A percentile compares a stretch with the other conserved stretches of the same genome.
Evolutionary conservation across 2,113 vertebrate genomes (phyloP).

Genomic region (Chlamydotis undulata): DNA sequence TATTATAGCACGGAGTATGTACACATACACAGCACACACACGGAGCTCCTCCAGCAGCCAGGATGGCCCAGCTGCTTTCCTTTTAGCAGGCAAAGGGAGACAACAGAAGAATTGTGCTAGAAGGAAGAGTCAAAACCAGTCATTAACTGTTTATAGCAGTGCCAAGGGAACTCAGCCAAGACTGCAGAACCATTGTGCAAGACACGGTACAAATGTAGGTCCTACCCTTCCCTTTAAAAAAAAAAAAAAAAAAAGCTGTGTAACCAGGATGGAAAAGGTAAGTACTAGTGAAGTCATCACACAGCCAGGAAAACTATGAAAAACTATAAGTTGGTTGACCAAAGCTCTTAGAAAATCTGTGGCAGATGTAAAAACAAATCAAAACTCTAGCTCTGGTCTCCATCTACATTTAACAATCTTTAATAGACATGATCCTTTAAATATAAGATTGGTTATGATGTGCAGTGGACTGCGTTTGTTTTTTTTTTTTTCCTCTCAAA

Average conservation of each 20-base stretch:
- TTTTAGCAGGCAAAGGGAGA: not conserved
- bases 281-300: not conserved
- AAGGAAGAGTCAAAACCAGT: not conserved
- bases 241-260: not conserved
- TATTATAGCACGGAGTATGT: not conserved
- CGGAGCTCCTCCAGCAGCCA: not conserved
- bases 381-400: not conserved
- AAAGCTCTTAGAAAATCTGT: not conserved
- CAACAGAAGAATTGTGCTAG: not conserved
- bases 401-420: not conserved
- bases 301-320: not conserved
- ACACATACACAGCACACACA: not conserved
- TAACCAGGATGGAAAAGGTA: not conserved
- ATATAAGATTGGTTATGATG: not conserved
- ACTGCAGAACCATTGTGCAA: not conserved
- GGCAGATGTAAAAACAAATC: not conserved
- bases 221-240: not conserved
- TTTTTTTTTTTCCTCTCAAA: not conserved
- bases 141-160: not conserved
- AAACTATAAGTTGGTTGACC: not conserved
- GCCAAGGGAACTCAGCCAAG: not conserved
- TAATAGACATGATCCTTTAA: not conserved
- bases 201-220: not conserved
- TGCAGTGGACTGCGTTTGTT: not conserved
- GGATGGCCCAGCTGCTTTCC: not conserved